Evolutionary conservation across 2,113 vertebrate species (phyloP).

Genomic region (Dipodomys stephensi): DNA sequence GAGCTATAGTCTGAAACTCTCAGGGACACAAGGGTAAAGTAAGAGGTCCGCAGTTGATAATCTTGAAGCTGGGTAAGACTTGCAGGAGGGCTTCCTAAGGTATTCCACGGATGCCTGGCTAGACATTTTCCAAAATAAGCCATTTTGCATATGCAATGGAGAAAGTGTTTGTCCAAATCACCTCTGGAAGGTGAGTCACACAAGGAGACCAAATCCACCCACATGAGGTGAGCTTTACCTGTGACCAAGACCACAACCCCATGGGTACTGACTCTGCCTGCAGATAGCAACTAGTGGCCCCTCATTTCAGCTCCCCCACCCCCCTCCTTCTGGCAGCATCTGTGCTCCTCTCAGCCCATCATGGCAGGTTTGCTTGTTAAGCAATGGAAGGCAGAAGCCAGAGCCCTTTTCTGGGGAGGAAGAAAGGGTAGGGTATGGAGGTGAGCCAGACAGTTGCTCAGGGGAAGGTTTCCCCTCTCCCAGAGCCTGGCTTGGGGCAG

Average conservation of each 20-base stretch:
- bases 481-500: background rate
- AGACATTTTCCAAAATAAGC: background rate
- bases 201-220: background rate
- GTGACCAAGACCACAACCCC: background rate
- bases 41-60: background rate
- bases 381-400: background rate
- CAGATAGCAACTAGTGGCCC: background rate
- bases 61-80: background rate
- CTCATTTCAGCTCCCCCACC: background rate
- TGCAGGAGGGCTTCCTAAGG: background rate
- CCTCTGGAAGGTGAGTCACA: background rate
- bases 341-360: background rate
- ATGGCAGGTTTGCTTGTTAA: background rate
- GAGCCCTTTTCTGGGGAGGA: background rate
- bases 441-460: background rate
- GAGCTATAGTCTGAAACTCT: background rate
- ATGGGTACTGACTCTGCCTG: background rate
- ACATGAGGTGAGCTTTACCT: background rate
- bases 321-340: background rate
- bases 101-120: background rate
- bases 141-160: background rate
- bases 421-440: background rate
- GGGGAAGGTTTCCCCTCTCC: background rate
- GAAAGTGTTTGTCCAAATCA: background rate
- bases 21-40: background rate